Conservation (phyloP, 2,888 invertebrate species). For the Vanessa cardui region DNA sequence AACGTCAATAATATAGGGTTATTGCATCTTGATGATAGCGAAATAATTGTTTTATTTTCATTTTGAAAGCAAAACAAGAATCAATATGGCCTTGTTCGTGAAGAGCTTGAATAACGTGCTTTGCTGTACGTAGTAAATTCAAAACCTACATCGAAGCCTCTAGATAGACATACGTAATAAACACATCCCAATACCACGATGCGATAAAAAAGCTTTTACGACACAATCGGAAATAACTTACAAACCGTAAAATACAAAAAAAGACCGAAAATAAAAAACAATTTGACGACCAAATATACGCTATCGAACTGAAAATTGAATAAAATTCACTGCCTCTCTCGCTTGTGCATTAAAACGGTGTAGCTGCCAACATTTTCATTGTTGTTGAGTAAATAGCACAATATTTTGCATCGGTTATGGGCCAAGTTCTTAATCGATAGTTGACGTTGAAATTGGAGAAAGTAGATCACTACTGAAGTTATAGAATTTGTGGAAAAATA, state of each 20-base stretch:
- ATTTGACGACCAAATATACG: constrained; percentile 10
- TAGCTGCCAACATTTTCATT: not conserved
- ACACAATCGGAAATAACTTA: constrained; percentile 9
- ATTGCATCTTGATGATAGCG: too few species aligned
- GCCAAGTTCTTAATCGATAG: too few species aligned
- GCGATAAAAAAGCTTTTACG: constrained; percentile 1
- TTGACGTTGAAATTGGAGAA: too few species aligned
- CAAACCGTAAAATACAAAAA: constrained; percentile 9
- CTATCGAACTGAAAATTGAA: constrained; percentile 10
- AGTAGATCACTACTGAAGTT: too few species aligned
- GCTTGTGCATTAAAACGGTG: not conserved
- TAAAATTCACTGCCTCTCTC: constrained; percentile 7
- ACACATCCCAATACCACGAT: constrained; percentile 1
- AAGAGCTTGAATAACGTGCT: too few species aligned
- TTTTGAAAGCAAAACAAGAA: too few species aligned
- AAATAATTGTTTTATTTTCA: too few species aligned
- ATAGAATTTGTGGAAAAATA: too few species aligned
- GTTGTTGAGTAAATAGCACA: not conserved
- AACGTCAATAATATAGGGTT: too few species aligned
- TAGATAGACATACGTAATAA: not conserved
- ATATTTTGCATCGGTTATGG: too few species aligned
- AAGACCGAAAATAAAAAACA: not conserved
- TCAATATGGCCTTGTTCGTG: too few species aligned
- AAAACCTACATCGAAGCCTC: not conserved
- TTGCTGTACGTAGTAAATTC: not conserved